Base-by-base conservation (phyloP, 2,888 invertebrate species). In the Phania funesta region DNA sequence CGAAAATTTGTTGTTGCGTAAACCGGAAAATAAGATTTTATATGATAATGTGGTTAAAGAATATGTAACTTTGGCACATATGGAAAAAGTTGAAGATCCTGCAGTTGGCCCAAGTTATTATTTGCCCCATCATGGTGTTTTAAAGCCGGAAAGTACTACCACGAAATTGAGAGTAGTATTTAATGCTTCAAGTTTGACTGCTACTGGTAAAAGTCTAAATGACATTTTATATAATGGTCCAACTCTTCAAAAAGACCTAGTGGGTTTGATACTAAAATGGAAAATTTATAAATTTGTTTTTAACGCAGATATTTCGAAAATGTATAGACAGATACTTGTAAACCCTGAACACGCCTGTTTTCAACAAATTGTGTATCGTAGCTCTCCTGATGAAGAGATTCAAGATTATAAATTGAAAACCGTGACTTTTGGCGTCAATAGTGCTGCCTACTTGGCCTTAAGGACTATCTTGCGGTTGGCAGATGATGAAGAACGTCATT, bases 81-180 rank as follows among this genome's bases (percentile, higher is more conserved):
- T 60, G 38, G 60, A 41, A 6, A 60, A 2, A 41, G 41, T 24
- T 24, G 41, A 60, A 24, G 24, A 24, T 41, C 24, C 35, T 13
- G 38, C 3, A 35, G 18, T 5, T 16, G 24, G 41, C 16, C 38
- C 41, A 1, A 24, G 62, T 26, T 62, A 44, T 26, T 62, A 44
- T 62, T 11, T 62, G 26, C 62, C 44, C 4, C 62, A 62, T 62
- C 62, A 62, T 26, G 44, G 26, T 0, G 62, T 44, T 11, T 44
- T 44, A 11, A 62, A 62, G 3, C 44, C 44, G 3, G 26, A 62
- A 8, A 60, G 56, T 7, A 20, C 18, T 9, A 35, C 35, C 1
- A 56, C 35, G 4, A 56, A 56, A 20, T 11, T 35, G 29, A 29
- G 29, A 7, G 29, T 29, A 29, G 29, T 29, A 29, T 29, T 29